These are phyloP conservation scores for Nemotelus pantherinus DNA, from an alignment of 2,888 invertebrate genomes.

Conservation along the genomic window DNA sequence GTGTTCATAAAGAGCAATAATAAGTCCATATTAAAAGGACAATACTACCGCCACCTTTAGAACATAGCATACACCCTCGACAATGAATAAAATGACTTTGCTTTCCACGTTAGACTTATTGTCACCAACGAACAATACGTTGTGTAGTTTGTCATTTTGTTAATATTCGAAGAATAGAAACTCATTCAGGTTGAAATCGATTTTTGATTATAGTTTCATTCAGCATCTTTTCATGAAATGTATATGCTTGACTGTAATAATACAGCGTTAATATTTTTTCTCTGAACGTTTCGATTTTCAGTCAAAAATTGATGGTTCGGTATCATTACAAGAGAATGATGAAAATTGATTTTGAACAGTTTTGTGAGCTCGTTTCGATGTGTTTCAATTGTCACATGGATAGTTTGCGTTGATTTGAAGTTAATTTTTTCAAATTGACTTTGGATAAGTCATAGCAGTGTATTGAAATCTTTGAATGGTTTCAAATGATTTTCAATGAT, in stretches of 20 bases:
- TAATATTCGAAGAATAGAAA: slow-evolving; percentile 54
- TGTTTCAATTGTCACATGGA: slow-evolving; percentile 11
- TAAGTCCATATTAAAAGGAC: slow-evolving; percentile 49
- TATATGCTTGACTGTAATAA: too few species aligned
- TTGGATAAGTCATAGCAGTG: slow-evolving; percentile 7
- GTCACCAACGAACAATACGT: slow-evolving; percentile 13
- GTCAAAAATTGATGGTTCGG: too few species aligned
- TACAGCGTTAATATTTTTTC: too few species aligned
- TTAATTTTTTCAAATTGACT: slow-evolving; percentile 27
- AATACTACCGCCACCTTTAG: slow-evolving; percentile 27
- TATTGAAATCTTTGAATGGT: slow-evolving; percentile 10
- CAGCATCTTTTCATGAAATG: slow-evolving; percentile 47
- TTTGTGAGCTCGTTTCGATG: neutral
- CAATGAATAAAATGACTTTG: too few species aligned
- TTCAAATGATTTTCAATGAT: too few species aligned
- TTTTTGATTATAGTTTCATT: slow-evolving; percentile 55
- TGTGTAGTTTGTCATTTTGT: slow-evolving; percentile 47
- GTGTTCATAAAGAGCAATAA: slow-evolving; percentile 54
- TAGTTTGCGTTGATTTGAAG: slow-evolving; percentile 18
- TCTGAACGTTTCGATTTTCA: too few species aligned
- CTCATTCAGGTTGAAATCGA: slow-evolving; percentile 55
- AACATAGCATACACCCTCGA: slow-evolving; percentile 23
- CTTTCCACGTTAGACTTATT: neutral
- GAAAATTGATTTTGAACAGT: too few species aligned
- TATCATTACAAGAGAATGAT: too few species aligned